Percentiles rank a stretch among this genome's conserved stretches.
These are phyloP conservation scores for Cheiracanthium punctorium DNA, from an alignment of 2,888 invertebrate species.

Conservation along the genomic window DNA sequence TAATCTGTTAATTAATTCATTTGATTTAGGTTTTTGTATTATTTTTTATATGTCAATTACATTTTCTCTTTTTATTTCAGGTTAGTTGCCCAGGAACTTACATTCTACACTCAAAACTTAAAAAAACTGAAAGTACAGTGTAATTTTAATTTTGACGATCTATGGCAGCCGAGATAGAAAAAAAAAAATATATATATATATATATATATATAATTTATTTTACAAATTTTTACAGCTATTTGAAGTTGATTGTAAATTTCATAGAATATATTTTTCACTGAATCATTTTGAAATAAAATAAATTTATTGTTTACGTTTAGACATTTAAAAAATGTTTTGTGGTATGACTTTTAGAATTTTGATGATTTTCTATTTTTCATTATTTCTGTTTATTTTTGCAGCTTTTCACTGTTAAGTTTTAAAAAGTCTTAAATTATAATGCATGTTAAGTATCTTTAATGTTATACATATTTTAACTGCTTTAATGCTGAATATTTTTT, in stretches of 20 bases:
- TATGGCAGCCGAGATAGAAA: constrained; percentile 70
- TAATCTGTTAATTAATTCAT: too few species aligned
- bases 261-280: constrained; percentile 67
- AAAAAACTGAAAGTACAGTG: constrained; percentile 76
- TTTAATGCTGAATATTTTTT: too few species aligned
- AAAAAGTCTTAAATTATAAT: too few species aligned
- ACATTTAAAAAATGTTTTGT: neutral
- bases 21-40: too few species aligned
- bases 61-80: constrained; percentile 73
- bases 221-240: constrained; percentile 51
- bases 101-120: constrained; percentile 91
- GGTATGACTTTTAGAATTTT: too few species aligned
- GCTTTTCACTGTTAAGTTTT: too few species aligned
- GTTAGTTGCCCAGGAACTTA: constrained; percentile 92
- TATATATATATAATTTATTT: constrained; percentile 58
- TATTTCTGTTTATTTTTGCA: too few species aligned
- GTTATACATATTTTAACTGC: too few species aligned
- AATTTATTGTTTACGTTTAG: constrained; percentile 34
- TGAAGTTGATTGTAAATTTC: constrained; percentile 60
- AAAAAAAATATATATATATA: too few species aligned
- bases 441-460: too few species aligned
- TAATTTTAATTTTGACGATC: constrained; percentile 70
- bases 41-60: too few species aligned
- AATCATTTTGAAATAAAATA: constrained; percentile 56
- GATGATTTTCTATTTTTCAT: too few species aligned